Percentiles rank a stretch among this genome's conserved stretches.
Conservation (phyloP, 2,888 invertebrate species). For the Epinotia bilunana region DNA sequence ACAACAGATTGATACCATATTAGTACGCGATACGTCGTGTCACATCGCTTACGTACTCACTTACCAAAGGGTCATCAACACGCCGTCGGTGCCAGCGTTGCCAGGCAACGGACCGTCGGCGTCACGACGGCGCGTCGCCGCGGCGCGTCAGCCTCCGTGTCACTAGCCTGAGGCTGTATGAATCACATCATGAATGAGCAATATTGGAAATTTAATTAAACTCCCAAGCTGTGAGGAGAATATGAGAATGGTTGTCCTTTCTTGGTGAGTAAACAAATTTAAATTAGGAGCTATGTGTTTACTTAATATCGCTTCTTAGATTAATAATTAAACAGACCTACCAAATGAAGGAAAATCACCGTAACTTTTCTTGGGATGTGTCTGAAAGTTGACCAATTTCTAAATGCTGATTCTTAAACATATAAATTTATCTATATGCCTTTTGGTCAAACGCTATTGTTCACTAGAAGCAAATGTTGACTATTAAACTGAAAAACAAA, state of each 20-base stretch:
- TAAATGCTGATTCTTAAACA: too few relatives aligned
- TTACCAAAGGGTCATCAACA: slow-evolving; percentile 45
- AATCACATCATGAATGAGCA: slow-evolving; percentile 29
- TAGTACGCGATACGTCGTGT: neutral
- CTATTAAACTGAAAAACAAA: too few relatives aligned
- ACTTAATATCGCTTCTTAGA: too few relatives aligned
- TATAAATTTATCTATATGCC: too few relatives aligned
- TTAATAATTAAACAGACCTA: too few relatives aligned
- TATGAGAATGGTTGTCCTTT: neutral
- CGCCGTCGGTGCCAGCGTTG: slow-evolving; percentile 39
- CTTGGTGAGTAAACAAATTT: neutral
- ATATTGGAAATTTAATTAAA: slow-evolving; percentile 28
- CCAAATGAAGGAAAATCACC: neutral
- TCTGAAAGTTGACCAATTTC: neutral
- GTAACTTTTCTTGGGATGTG: neutral
- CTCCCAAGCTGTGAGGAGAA: slow-evolving; percentile 6
- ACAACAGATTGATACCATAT: neutral
- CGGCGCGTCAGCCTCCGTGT: slow-evolving; percentile 43
- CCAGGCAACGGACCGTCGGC: slow-evolving; percentile 46
- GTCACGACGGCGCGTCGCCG: slow-evolving; percentile 42
- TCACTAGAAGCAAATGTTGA: too few relatives aligned
- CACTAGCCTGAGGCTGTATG: slow-evolving; percentile 32
- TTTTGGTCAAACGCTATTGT: too few relatives aligned
- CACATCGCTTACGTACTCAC: neutral
- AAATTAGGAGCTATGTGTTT: neutral